Conservation (phyloP, 1,140 invertebrate genomes). For the Trypoxylus dichotomus region DNA sequence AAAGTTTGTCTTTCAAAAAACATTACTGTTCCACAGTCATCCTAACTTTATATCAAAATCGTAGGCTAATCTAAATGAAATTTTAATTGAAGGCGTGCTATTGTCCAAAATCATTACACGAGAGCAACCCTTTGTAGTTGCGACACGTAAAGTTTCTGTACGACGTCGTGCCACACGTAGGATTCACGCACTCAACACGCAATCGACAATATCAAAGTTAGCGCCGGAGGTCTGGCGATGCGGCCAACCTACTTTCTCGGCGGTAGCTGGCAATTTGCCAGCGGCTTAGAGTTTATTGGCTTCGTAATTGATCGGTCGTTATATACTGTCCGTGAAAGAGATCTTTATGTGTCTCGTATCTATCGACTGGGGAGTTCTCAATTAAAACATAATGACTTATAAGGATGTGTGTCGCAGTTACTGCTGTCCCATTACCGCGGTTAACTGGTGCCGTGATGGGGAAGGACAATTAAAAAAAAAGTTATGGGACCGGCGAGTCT, state of each 20-base stretch:
- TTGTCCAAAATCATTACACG: too few relatives aligned
- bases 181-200: background rate
- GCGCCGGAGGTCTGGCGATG: background rate
- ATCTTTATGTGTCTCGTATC: slow-evolving; percentile 20
- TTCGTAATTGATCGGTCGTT: slow-evolving; percentile 26
- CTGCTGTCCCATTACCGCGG: slow-evolving; percentile 3
- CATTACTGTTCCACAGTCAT: too few relatives aligned
- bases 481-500: background rate
- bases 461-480: background rate
- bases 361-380: slow-evolving; percentile 2
- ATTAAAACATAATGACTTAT: slow-evolving; percentile 29
- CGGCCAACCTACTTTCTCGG: slow-evolving; percentile 7
- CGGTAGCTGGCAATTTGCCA: slow-evolving; percentile 23
- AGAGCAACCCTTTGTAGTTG: too few relatives aligned
- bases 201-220: background rate
- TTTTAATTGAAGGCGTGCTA: too few relatives aligned
- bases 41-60: too few relatives aligned
- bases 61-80: too few relatives aligned
- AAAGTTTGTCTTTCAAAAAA: too few relatives aligned
- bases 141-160: too few relatives aligned
- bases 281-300: slow-evolving; percentile 25
- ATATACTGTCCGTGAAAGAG: slow-evolving; percentile 23
- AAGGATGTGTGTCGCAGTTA: slow-evolving; percentile 13
- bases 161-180: too few relatives aligned
- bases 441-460: background rate